These are phyloP conservation scores for Eurosta solidaginis DNA, from an alignment of 1,140 invertebrate species.

Conservation along the genomic window DNA sequence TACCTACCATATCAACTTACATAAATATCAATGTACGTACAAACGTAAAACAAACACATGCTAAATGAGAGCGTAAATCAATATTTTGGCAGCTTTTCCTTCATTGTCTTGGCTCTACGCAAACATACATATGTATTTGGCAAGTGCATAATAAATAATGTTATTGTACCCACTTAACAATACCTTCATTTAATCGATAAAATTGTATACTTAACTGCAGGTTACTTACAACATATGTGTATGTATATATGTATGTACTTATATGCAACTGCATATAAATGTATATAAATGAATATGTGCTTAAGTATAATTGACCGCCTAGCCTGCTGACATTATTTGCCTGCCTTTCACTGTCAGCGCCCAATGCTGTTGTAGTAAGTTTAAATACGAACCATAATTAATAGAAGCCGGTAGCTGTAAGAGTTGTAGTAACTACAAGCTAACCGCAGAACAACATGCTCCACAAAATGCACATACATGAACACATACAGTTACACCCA, in stretches of 20 bases:
- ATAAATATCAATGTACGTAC: background rate
- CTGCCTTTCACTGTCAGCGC: background rate
- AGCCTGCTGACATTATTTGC: slow-evolving; percentile 10
- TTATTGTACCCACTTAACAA: background rate
- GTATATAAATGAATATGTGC: background rate
- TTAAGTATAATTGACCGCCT: background rate
- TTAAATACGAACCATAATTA: background rate
- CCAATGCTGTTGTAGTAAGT: background rate
- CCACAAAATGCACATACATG: background rate
- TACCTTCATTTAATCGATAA: background rate
- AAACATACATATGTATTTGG: no score
- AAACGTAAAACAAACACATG: background rate
- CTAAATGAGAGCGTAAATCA: slow-evolving; percentile 4
- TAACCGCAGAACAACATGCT: background rate
- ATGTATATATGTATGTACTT: background rate
- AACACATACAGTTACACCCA: background rate
- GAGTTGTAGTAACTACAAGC: slow-evolving; percentile 21
- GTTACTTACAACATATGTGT: background rate
- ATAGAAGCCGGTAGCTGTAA: slow-evolving; percentile 18
- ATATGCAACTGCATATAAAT: background rate
- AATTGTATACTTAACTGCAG: no score
- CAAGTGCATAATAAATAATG: slow-evolving; percentile 7
- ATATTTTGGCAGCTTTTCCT: background rate
- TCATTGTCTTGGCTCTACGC: background rate
- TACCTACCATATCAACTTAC: background rate